These are phyloP conservation scores for Eugnorisma glareosa DNA, from an alignment of 2,888 invertebrate genomes.

Conservation along the genomic window DNA sequence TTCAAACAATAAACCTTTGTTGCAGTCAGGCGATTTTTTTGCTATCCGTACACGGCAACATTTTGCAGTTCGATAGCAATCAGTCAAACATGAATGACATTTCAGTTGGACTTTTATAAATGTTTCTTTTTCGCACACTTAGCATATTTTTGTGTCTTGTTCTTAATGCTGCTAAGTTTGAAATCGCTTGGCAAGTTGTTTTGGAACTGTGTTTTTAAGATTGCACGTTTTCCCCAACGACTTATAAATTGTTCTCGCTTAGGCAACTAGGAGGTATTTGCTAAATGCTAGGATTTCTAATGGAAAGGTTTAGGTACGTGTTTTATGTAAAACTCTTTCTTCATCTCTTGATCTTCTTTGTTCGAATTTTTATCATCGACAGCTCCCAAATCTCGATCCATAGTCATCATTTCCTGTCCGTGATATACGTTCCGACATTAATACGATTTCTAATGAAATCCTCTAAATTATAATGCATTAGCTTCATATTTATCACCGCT, in stretches of 20 bases:
- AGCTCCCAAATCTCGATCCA: constrained; percentile 40
- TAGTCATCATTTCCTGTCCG: constrained; percentile 50
- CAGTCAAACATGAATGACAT: constrained; percentile 83
- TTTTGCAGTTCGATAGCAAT: constrained; percentile 80
- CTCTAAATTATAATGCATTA: constrained; percentile 68
- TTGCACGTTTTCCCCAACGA: constrained; percentile 55
- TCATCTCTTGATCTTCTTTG: constrained; percentile 14
- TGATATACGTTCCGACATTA: constrained; percentile 65
- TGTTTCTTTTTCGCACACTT: constrained; percentile 29
- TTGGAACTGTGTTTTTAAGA: constrained; percentile 7
- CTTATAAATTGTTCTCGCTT: constrained; percentile 64
- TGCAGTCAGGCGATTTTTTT: constrained; percentile 64
- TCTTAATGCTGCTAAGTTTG: constrained; percentile 24
- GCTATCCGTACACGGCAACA: constrained; percentile 71
- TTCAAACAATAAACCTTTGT: constrained; percentile 67
- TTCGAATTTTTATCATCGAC: constrained; percentile 27
- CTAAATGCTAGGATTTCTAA: constrained; percentile 65
- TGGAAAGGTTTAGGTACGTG: constrained; percentile 49
- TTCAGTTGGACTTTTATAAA: constrained; percentile 67
- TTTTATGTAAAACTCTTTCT: constrained; percentile 37
- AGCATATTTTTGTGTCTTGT: constrained; percentile 36
- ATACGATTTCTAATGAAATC: constrained; percentile 69
- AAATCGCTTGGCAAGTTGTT: constrained; percentile 39
- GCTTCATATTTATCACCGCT: constrained; percentile 68
- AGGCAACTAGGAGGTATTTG: constrained; percentile 64